Conservation (phyloP, 2,113 vertebrate species). For the Chlorocebus sabaeus region DNA sequence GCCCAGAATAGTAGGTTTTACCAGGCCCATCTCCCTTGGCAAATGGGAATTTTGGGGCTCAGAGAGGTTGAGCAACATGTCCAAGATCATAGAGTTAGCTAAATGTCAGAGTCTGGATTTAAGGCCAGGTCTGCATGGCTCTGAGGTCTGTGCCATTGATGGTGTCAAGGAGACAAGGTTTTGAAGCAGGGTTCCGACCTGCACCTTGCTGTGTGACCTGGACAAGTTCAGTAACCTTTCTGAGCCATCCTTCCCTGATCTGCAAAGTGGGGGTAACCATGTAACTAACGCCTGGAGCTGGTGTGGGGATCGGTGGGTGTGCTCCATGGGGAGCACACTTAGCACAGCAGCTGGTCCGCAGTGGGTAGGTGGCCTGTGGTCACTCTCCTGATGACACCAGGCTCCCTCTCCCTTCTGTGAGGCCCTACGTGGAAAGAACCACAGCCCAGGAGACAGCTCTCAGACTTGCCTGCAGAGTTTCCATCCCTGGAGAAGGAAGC, state of each 20-base stretch:
- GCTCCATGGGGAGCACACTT: fast-evolving
- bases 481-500: not conserved
- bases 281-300: not conserved
- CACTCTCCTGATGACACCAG: not conserved
- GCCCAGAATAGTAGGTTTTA: not conserved
- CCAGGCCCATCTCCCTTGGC: not conserved
- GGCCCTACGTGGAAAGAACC: not conserved
- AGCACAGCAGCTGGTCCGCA: not conserved
- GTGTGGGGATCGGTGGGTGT: not conserved
- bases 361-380: not conserved
- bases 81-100: not conserved
- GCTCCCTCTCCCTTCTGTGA: not conserved
- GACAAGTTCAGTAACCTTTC: not conserved
- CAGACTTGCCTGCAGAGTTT: not conserved
- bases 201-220: not conserved
- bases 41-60: not conserved
- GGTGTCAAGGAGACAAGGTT: not conserved
- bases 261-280: not conserved
- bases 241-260: not conserved
- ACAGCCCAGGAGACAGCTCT: not conserved
- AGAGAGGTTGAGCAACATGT: not conserved
- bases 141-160: not conserved
- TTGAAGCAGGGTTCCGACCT: not conserved
- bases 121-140: not conserved
- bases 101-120: not conserved